phyloP scores from a whole-genome alignment of 2,113 vertebrate species.

The Sinocyclocheilus maitianheensis region DNA sequence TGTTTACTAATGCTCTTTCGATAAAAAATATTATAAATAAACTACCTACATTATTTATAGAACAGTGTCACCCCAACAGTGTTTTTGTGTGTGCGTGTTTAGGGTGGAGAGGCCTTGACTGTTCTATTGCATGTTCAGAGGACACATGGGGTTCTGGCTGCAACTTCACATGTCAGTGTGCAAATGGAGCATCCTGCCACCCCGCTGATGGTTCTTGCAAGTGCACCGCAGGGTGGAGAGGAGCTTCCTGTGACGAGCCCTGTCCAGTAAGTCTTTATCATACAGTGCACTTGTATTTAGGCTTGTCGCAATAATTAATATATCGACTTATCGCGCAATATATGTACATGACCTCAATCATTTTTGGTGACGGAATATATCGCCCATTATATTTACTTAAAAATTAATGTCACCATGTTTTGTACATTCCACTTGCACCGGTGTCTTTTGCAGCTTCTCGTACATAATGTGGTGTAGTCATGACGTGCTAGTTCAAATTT shows the following conservation, averaged over 20 bases:
- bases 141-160: slow-evolving; percentile 87
- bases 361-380: no score
- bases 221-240: slow-evolving; percentile 85
- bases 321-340: no score
- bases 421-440: no score
- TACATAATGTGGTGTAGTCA: no score
- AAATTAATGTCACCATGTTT: no score
- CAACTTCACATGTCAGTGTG: slow-evolving; percentile 86
- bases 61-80: background rate
- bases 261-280: slow-evolving; percentile 79
- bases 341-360: no score
- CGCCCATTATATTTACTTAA: no score
- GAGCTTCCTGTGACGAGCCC: slow-evolving; percentile 77
- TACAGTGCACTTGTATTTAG: background rate
- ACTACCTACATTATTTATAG: no score
- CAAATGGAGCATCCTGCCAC: slow-evolving; percentile 79
- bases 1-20: background rate
- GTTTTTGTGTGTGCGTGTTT: slow-evolving; percentile 18
- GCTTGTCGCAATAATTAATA: no score
- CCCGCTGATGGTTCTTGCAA: slow-evolving; percentile 81
- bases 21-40: no score
- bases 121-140: slow-evolving; percentile 78
- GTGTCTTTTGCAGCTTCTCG: no score
- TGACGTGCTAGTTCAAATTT: no score
- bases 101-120: slow-evolving; percentile 88